Conservation (phyloP, 2,113 vertebrate species). For the Eleginops maclovinus region DNA sequence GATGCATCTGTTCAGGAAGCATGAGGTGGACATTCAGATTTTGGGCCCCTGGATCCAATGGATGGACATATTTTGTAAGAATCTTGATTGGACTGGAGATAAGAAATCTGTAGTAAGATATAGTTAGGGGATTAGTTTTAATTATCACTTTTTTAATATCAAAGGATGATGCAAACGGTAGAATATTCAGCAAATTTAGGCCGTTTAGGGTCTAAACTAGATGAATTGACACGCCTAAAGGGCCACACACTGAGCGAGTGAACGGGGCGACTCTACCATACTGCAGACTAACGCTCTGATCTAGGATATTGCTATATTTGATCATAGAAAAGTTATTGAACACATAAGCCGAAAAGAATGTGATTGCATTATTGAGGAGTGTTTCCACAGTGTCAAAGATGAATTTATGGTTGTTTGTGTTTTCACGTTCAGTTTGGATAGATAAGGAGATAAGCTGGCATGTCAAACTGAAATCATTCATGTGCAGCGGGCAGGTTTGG, state of each 20-base stretch:
- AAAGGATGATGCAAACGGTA: background rate
- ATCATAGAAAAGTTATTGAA: background rate
- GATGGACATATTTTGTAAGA: background rate
- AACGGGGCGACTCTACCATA: background rate
- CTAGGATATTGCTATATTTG: background rate
- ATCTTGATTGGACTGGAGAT: background rate
- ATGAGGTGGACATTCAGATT: background rate
- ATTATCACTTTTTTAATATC: background rate
- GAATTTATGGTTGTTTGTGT: slow-evolving; percentile 2
- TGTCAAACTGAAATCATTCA: slow-evolving; percentile 46
- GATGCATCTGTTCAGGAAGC: background rate
- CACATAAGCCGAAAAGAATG: background rate
- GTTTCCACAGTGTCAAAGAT: background rate
- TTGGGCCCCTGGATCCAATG: background rate
- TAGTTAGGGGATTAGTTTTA: background rate
- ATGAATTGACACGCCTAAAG: background rate
- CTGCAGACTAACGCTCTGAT: background rate
- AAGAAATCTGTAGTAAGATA: background rate
- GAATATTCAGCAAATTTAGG: background rate
- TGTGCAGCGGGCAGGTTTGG: slow-evolving; percentile 56
- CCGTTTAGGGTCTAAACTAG: background rate
- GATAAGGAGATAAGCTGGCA: slow-evolving; percentile 44
- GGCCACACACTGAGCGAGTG: no score
- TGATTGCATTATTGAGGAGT: background rate
- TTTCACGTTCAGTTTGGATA: slow-evolving; percentile 34